Conservation (phyloP, 1,140 invertebrate species). For the Pomacea maculata region DNA sequence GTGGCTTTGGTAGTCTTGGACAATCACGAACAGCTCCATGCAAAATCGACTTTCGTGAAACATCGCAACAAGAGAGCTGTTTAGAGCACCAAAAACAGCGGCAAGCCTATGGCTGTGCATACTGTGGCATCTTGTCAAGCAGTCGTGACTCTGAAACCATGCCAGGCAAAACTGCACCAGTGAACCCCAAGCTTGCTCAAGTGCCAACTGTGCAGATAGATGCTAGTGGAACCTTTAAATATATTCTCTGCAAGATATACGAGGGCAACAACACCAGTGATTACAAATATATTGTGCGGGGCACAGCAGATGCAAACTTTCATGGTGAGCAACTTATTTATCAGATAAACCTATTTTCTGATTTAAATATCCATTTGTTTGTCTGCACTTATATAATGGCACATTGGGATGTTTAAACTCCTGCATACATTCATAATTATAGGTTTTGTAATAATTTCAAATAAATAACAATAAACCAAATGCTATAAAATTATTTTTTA, state of each 20-base stretch:
- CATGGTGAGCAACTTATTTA: constrained; percentile 28
- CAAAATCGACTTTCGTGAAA: too few species aligned
- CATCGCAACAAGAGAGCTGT: too few species aligned
- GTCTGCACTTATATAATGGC: not conserved
- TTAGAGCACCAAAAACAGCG: too few species aligned
- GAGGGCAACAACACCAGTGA: constrained; percentile 29
- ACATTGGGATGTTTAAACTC: not conserved
- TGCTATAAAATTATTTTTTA: too few species aligned
- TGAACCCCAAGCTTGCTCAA: constrained; percentile 34
- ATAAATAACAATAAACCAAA: too few species aligned
- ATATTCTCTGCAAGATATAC: constrained; percentile 43
- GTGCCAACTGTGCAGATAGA: constrained; percentile 40
- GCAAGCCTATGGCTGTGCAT: too few species aligned
- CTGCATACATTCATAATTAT: not conserved
- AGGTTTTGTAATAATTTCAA: not conserved
- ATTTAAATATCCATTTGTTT: not conserved
- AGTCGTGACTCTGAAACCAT: constrained; percentile 24
- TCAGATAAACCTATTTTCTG: constrained; percentile 12
- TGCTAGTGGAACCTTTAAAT: constrained; percentile 32
- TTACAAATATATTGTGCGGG: constrained; percentile 34
- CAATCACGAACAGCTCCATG: too few species aligned
- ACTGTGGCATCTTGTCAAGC: not conserved
- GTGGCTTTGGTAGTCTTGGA: too few species aligned
- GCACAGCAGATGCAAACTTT: constrained; percentile 32
- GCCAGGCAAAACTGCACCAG: constrained; percentile 33